Percentiles rank a stretch among this genome's conserved stretches.
Conservation (phyloP, 64 coral and sea anemone species). For the Cladopsammia gracilis region DNA sequence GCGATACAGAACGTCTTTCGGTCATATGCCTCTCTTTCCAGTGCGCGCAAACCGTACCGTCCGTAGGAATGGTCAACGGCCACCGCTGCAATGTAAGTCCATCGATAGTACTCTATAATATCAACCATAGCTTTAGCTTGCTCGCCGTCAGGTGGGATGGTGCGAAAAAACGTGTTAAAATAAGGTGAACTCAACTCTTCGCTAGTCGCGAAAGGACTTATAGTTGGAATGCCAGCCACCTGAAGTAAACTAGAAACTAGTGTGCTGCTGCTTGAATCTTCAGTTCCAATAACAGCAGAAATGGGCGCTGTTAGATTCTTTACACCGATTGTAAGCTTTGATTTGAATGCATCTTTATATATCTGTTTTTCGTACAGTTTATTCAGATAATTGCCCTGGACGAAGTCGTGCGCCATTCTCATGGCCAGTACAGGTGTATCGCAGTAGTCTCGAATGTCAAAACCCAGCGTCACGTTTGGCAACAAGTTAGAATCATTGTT, state of each 20-base stretch:
- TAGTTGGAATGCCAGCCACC: conserved; percentile 8
- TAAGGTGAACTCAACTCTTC: conserved; percentile 62
- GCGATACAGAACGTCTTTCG: conserved; percentile 66
- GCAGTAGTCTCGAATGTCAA: conserved; percentile 71
- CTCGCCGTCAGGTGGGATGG: conserved; percentile 58
- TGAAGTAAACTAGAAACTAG: conserved; percentile 64
- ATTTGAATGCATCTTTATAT: too few species aligned
- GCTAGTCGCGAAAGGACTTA: conserved; percentile 69
- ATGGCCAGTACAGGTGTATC: conserved; percentile 36
- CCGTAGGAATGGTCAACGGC: conserved; percentile 70
- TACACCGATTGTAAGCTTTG: not conserved
- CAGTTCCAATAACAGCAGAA: conserved; percentile 35
- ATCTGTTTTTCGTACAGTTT: not conserved
- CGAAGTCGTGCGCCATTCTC: conserved; percentile 40
- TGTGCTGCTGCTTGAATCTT: conserved; percentile 37
- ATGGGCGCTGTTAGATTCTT: conserved; percentile 1
- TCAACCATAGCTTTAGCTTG: conserved; percentile 69
- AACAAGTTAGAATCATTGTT: conserved; percentile 37
- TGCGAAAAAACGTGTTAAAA: conserved; percentile 64
- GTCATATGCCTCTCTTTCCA: conserved; percentile 48
- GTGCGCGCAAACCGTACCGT: conserved; percentile 38
- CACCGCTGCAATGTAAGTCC: conserved; percentile 62
- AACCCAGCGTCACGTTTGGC: conserved; percentile 59
- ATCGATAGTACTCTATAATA: conserved; percentile 67
- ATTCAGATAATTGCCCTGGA: not conserved